Percentiles rank a stretch among this genome's conserved stretches.
Conservation (phyloP, 1,140 invertebrate species). For the Cryptotermes secundus region DNA sequence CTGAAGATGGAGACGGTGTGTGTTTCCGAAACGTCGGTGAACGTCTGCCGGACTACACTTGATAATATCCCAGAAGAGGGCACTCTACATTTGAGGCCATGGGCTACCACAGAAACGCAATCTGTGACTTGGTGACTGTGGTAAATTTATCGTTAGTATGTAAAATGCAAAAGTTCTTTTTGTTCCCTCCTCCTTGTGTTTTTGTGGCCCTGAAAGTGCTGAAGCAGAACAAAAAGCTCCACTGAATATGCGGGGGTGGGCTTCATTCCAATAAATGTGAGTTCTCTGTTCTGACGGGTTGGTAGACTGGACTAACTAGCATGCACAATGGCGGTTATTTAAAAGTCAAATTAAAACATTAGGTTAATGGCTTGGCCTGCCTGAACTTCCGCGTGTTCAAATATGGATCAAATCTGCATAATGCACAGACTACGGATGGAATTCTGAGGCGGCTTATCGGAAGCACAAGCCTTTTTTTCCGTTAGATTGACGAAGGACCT, state of each 20-base stretch:
- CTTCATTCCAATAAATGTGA: neutral
- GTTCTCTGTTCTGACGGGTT: neutral
- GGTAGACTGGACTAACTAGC: neutral
- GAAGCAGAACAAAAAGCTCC: neutral
- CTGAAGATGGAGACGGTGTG: no score
- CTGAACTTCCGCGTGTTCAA: neutral
- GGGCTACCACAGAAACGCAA: no score
- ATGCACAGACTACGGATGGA: neutral
- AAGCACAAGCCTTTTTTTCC: neutral
- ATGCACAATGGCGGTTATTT: neutral
- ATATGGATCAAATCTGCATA: constrained; percentile 18
- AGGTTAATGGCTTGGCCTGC: constrained; percentile 9
- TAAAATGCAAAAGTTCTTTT: neutral
- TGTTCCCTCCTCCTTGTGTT: neutral
- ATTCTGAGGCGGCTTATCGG: neutral
- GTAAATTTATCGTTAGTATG: neutral
- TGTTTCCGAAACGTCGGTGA: no score
- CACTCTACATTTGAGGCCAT: no score
- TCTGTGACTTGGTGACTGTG: no score
- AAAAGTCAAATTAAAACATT: constrained; percentile 27
- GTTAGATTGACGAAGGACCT: no score
- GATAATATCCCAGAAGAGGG: no score
- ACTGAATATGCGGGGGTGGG: neutral
- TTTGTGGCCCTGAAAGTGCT: no score
- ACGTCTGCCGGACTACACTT: no score